A percentile compares a stretch with the other conserved stretches of the same genome.
Evolutionary conservation across 2,888 invertebrate genomes (phyloP).

Genomic region (Chrysolina haemoptera): DNA sequence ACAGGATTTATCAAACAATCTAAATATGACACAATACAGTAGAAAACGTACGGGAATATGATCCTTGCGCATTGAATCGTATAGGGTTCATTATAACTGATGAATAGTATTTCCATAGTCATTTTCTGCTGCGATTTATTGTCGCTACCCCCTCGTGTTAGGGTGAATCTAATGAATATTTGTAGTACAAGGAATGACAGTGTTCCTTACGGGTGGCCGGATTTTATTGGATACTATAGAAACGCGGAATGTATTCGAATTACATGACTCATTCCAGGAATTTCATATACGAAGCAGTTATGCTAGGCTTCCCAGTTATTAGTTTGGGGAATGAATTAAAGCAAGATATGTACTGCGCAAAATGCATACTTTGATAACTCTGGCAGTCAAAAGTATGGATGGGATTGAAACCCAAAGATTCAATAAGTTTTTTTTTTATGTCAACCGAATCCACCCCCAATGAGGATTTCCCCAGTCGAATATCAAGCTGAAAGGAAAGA

Average conservation of each 20-base stretch:
- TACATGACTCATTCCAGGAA: slow-evolving; percentile 41
- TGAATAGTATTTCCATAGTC: not conserved
- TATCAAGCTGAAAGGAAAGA: no score
- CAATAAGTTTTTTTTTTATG: no score
- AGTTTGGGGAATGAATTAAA: not conserved
- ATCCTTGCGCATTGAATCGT: not conserved
- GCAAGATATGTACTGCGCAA: not conserved
- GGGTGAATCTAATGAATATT: slow-evolving; percentile 66
- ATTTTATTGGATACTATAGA: slow-evolving; percentile 62
- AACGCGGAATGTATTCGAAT: slow-evolving; percentile 49
- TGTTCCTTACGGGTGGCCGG: slow-evolving; percentile 66
- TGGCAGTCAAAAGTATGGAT: no score
- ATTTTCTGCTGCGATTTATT: slow-evolving; percentile 27
- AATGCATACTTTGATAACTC: no score
- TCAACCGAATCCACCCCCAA: no score
- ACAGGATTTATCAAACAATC: slow-evolving; percentile 13
- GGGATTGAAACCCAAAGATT: no score
- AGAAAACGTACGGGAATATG: not conserved
- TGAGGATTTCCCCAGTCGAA: no score
- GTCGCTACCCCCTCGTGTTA: slow-evolving; percentile 40
- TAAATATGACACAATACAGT: slow-evolving; percentile 14
- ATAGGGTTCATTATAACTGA: slow-evolving; percentile 17
- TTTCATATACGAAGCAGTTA: slow-evolving; percentile 29
- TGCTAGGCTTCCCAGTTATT: not conserved
- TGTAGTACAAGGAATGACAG: slow-evolving; percentile 65